Evolutionary conservation across 2,888 invertebrate species (phyloP).

Genomic region (Gortyna flavago): DNA sequence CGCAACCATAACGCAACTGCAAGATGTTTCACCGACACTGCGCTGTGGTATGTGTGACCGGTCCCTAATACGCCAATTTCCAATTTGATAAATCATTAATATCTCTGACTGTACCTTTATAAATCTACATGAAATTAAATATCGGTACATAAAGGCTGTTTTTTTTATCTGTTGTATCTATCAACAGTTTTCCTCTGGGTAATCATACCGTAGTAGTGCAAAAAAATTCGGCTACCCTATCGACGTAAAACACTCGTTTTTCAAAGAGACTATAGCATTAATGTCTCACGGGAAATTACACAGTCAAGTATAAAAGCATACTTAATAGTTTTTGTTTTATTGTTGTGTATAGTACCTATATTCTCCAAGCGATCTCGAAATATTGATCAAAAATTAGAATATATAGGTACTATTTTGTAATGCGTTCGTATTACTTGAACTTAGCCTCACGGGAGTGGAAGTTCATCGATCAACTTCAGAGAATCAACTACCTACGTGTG

Average conservation of each 20-base stretch:
- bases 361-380: constrained; percentile 57
- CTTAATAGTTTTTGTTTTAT: constrained; percentile 65
- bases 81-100: not conserved
- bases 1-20: not conserved
- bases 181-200: constrained; percentile 67
- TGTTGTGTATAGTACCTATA: constrained; percentile 42
- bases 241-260: constrained; percentile 62
- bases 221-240: constrained; percentile 58
- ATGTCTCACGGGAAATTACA: constrained; percentile 81
- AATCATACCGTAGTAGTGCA: constrained; percentile 59
- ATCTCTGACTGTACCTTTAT: too few relatives aligned
- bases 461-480: constrained; percentile 61
- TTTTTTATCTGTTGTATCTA: constrained; percentile 39
- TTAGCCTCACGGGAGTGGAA: constrained; percentile 35
- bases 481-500: constrained; percentile 40
- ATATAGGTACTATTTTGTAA: constrained; percentile 31
- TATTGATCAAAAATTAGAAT: constrained; percentile 51
- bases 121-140: not conserved
- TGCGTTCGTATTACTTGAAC: constrained; percentile 41
- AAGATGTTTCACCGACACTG: not conserved
- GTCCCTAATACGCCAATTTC: not conserved
- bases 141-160: constrained; percentile 1
- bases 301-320: constrained; percentile 64
- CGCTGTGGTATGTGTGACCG: not conserved
- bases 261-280: constrained; percentile 62